Evolutionary conservation across 2,888 invertebrate genomes (phyloP).

Genomic region (Drosophila borealis): DNA sequence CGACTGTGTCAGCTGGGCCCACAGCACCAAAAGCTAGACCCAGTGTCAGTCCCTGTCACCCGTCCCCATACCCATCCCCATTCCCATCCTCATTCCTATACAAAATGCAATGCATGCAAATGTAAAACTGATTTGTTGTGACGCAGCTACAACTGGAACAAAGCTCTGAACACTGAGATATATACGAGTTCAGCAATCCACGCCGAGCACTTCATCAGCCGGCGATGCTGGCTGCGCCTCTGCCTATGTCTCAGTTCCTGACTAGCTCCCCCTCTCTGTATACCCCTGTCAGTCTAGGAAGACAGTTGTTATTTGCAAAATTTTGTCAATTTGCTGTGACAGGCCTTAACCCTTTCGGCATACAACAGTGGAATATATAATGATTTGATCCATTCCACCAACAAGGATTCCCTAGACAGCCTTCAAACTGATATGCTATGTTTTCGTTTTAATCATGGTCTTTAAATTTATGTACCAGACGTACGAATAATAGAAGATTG

Average conservation of each 20-base stretch:
- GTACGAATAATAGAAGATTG: too few species aligned
- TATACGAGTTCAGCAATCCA: constrained; percentile 28
- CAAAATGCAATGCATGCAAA: constrained; percentile 76
- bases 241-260: constrained; percentile 10
- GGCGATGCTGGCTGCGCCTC: constrained; percentile 8
- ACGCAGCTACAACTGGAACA: constrained; percentile 51
- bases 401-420: neutral
- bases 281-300: constrained; percentile 8
- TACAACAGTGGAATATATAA: neutral
- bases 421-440: neutral
- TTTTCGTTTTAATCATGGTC: neutral
- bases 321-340: constrained; percentile 58
- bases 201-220: constrained; percentile 46
- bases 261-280: neutral
- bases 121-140: constrained; percentile 76
- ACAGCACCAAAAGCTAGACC: neutral
- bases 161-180: constrained; percentile 22
- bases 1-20: constrained; percentile 18
- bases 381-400: constrained; percentile 4
- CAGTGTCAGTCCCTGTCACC: neutral
- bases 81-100: neutral
- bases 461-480: too few species aligned
- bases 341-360: constrained; percentile 22
- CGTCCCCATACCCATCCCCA: too few species aligned
- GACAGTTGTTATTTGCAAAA: constrained; percentile 37